Base-by-base conservation (phyloP, 2,113 vertebrate genomes). In the Thamnaconus septentrionalis region DNA sequence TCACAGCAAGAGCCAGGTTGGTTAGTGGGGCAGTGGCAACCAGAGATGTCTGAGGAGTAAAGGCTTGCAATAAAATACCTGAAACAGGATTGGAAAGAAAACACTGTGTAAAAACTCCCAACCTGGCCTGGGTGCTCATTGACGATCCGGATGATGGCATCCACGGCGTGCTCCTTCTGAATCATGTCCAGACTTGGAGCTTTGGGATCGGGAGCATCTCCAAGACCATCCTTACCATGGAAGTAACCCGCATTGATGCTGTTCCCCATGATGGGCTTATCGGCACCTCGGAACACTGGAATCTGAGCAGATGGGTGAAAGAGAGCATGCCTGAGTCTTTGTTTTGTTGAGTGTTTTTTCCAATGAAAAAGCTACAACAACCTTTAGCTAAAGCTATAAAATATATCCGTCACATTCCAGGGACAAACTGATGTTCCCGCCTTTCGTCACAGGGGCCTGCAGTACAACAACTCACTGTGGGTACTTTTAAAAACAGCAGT, bases 1-100 rank as follows among this genome's bases (percentile, higher is more conserved):
- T 93, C 64, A 93, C 83, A 42, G 94, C 93, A 74, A 94, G 63
- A 54, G 94, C 93, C 80, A 95, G 56, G 75, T 94, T 95, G 18
- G 94, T 93, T 55, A 93, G 86, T 3, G 91, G 92, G 2, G 85
- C 90, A 2, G 64, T 93, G 64, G 91, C 89, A 61, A 93, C 92
- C 61, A 93, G 59, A 70, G 75, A 83, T 4, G 92, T 84, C 92
- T 92, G 43, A 43, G 8, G 41, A 64, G 57, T 7, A 51, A 42
- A 53, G 40, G 57, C 1, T 8, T 0, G 46, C n/a, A 42, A 9
- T 2, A 43, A 61, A 1, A 62, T 31, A 3, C 11, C 1, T 10
- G 47, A 54, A 3, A 5, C 10, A 4, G 5, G 11, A 5, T 5
- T 44, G 8, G 53, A 5, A 55, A 3, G 8, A 31, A 57, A 31